Evolutionary conservation across 2,888 invertebrate species (phyloP).

Genomic region (Linyphia triangularis): DNA sequence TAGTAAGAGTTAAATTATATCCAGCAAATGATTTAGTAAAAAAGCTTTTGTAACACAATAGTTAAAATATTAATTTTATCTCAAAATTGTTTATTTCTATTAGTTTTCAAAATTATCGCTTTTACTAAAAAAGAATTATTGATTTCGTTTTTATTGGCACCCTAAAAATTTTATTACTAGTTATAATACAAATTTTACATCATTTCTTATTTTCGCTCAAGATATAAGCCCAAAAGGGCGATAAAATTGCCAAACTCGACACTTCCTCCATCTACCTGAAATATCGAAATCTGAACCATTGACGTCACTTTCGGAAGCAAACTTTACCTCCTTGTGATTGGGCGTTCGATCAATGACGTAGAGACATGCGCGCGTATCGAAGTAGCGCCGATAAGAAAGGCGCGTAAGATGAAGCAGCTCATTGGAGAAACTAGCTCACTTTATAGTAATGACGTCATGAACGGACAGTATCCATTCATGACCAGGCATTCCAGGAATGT

Average conservation of each 20-base stretch:
- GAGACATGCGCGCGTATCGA: slow-evolving; percentile 9
- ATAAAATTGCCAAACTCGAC: background rate
- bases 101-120: too few species aligned
- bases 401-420: slow-evolving; percentile 65
- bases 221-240: background rate
- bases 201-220: too few species aligned
- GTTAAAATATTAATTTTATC: too few species aligned
- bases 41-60: too few species aligned
- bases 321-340: slow-evolving; percentile 16
- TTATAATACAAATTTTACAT: too few species aligned
- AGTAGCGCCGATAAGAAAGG: slow-evolving; percentile 34
- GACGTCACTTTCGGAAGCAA: slow-evolving; percentile 54
- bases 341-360: slow-evolving; percentile 6
- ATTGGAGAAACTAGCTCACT: slow-evolving; percentile 42
- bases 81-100: too few species aligned
- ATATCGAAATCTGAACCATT: background rate
- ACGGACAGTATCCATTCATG: slow-evolving; percentile 50
- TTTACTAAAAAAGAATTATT: too few species aligned
- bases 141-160: too few species aligned
- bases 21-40: too few species aligned
- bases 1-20: too few species aligned
- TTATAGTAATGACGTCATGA: slow-evolving; percentile 51
- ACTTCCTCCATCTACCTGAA: slow-evolving; percentile 27
- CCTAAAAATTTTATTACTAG: too few species aligned
- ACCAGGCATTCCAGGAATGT: slow-evolving; percentile 48